These are phyloP conservation scores for Physocephala rufipes DNA, from an alignment of 2,888 invertebrate genomes.

Conservation along the genomic window DNA sequence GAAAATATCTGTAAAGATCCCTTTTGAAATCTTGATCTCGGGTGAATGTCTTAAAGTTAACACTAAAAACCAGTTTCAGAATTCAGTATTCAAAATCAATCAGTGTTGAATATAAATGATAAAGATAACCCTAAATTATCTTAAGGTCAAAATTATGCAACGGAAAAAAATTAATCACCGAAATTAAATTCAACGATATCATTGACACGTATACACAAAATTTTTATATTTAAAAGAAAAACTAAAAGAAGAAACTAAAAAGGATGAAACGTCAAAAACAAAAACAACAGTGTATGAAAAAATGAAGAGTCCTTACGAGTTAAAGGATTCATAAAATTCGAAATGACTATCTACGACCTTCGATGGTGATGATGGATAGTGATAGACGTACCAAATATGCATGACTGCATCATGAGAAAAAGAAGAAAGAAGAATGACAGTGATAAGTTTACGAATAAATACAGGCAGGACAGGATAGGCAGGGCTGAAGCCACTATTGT, in stretches of 20 bases:
- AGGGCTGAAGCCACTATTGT: not conserved
- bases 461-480: not conserved
- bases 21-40: no score
- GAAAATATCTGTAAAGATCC: no score
- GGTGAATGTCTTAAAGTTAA: no score
- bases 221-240: no score
- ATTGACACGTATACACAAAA: no score
- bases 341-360: not conserved
- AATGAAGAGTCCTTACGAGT: no score
- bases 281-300: no score
- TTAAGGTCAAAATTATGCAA: not conserved
- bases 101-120: not conserved
- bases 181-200: no score
- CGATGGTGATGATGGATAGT: conserved; percentile 26
- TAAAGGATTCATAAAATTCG: conserved; percentile 5
- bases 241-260: no score
- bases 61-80: not conserved
- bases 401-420: conserved; percentile 11
- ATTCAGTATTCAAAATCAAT: not conserved
- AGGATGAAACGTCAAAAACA: no score
- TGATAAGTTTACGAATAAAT: not conserved
- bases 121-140: not conserved
- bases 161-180: no score
- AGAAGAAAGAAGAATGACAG: not conserved
- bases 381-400: conserved; percentile 31